A percentile compares a stretch with the other conserved stretches of the same genome.
Conservation (phyloP, 53 echinoderm and acorn worm species). For the Patiria pectinifera region DNA sequence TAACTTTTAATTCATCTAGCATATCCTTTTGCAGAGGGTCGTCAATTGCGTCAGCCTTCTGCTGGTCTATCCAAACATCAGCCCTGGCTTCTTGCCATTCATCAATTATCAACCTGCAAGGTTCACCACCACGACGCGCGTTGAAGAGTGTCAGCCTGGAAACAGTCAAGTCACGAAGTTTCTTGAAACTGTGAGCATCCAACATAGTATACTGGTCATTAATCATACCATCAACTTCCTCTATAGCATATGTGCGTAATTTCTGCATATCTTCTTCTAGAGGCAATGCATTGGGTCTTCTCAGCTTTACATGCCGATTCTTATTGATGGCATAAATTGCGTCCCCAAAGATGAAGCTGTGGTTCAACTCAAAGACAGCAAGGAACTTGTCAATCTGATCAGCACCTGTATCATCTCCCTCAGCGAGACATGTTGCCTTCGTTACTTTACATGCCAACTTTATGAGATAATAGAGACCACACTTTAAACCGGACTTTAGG, state of each 20-base stretch:
- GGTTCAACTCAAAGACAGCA: constrained; percentile 66
- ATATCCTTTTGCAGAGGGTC: constrained; percentile 56
- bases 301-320: constrained; percentile 55
- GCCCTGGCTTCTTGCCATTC: constrained; percentile 56
- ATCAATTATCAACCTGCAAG: constrained; percentile 21
- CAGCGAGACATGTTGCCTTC: not conserved
- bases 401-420: not conserved
- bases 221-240: constrained; percentile 40
- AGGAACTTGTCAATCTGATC: constrained; percentile 76
- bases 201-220: constrained; percentile 40
- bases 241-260: constrained; percentile 59
- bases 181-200: constrained; percentile 46
- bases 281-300: constrained; percentile 67
- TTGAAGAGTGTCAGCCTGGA: constrained; percentile 69
- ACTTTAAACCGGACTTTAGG: not conserved
- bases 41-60: constrained; percentile 12
- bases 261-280: constrained; percentile 69
- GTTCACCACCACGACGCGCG: constrained; percentile 65
- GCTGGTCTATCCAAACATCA: constrained; percentile 41
- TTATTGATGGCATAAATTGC: constrained; percentile 65
- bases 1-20: constrained; percentile 62
- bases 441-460: not conserved
- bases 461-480: constrained; percentile 8
- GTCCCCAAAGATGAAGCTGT: constrained; percentile 59
- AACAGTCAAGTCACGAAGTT: constrained; percentile 55